Percentiles rank a stretch among this genome's conserved stretches.
Evolutionary conservation across 2,888 invertebrate species (phyloP).

Genomic region (Chymomyza fuscimana): DNA sequence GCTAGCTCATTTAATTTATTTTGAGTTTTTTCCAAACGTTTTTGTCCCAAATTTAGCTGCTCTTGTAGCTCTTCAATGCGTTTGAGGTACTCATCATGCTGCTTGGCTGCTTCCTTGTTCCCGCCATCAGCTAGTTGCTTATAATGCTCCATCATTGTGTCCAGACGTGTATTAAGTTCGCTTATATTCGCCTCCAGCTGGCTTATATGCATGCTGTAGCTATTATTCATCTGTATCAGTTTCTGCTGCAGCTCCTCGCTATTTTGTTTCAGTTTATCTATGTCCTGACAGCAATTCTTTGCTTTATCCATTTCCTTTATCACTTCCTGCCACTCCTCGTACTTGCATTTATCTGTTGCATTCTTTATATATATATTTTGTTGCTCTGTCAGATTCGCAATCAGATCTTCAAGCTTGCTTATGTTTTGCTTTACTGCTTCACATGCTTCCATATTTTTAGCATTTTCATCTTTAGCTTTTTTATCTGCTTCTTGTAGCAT

Average conservation of each 20-base stretch:
- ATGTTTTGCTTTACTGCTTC: not conserved
- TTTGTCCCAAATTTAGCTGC: not conserved
- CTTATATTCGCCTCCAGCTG: constrained; percentile 5
- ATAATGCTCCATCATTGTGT: not conserved
- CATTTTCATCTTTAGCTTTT: not conserved
- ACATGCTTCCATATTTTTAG: not conserved
- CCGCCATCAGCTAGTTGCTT: not conserved
- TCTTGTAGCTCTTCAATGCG: not conserved
- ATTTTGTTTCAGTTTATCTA: constrained; percentile 11
- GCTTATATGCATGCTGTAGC: constrained; percentile 1
- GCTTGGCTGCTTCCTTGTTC: not conserved
- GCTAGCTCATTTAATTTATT: not conserved
- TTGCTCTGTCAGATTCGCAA: not conserved
- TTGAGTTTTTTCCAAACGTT: not conserved
- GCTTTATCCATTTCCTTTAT: constrained; percentile 3
- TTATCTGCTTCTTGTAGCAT: not conserved
- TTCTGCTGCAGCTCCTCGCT: not conserved
- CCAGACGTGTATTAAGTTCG: not conserved
- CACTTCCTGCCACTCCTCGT: not conserved
- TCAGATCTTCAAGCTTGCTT: not conserved
- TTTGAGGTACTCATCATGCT: not conserved
- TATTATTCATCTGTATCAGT: constrained; percentile 1
- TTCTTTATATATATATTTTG: not conserved
- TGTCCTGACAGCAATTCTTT: constrained; percentile 18
- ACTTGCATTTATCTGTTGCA: not conserved